Conservation (phyloP, 2,888 invertebrate genomes). For the Bruchidius siliquastri region DNA sequence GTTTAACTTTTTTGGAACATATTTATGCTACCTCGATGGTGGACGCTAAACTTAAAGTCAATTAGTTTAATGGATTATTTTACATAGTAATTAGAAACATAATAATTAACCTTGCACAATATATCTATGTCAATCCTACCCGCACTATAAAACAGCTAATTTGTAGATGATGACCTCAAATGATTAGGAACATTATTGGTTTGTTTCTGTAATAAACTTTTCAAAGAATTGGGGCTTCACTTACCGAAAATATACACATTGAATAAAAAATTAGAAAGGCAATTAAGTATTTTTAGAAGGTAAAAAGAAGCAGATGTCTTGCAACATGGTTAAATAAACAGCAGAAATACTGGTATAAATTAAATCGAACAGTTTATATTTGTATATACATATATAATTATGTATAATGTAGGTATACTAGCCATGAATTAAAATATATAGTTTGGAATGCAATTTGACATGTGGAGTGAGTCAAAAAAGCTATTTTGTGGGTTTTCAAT, state of each 20-base stretch:
- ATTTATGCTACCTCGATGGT: too few species aligned
- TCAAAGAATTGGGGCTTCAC: neutral
- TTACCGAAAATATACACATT: neutral
- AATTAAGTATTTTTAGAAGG: neutral
- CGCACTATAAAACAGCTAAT: neutral
- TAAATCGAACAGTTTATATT: neutral
- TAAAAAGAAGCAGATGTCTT: neutral
- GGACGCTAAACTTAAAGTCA: too few species aligned
- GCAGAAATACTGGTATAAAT: neutral
- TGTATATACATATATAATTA: neutral
- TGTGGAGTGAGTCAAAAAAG: too few species aligned
- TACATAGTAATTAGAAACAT: too few species aligned
- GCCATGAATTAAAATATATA: neutral
- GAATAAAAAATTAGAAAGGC: neutral
- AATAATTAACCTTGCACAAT: too few species aligned
- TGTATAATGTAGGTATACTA: neutral
- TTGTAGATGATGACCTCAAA: neutral
- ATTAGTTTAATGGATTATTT: too few species aligned
- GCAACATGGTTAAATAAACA: neutral
- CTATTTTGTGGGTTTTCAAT: too few species aligned
- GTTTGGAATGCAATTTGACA: neutral
- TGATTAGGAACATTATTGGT: neutral
- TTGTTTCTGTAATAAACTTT: neutral
- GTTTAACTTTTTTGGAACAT: too few species aligned
- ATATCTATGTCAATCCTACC: too few species aligned